Evolutionary conservation across 1,140 invertebrate species (phyloP).

Genomic region (Eriocheir sinensis): DNA sequence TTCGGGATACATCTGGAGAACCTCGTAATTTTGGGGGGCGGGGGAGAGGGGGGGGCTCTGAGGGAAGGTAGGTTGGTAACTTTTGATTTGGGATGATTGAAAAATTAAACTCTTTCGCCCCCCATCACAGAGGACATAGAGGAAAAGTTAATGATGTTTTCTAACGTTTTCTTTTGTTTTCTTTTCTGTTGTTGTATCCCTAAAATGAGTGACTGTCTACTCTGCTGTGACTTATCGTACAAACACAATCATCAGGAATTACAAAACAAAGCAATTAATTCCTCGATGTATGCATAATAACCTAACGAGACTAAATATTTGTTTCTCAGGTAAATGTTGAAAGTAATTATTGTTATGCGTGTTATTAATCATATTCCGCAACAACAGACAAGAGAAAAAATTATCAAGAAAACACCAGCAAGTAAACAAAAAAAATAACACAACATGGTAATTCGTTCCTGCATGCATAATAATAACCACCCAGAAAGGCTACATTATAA

Average conservation of each 20-base stretch:
- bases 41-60: conserved; percentile 17
- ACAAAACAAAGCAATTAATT: not conserved
- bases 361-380: not conserved
- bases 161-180: too few relatives aligned
- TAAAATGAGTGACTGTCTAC: not conserved
- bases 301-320: too few relatives aligned
- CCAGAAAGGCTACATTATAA: too few relatives aligned
- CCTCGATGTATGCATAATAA: too few relatives aligned
- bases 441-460: too few relatives aligned
- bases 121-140: not conserved
- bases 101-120: not conserved
- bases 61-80: not conserved
- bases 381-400: not conserved
- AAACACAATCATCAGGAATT: not conserved
- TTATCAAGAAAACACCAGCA: too few relatives aligned
- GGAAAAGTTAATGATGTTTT: not conserved
- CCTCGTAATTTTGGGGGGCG: not conserved
- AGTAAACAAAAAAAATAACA: too few relatives aligned
- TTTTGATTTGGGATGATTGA: not conserved
- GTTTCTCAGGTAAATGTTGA: too few relatives aligned
- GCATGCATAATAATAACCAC: too few relatives aligned
- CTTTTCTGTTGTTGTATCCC: too few relatives aligned
- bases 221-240: not conserved
- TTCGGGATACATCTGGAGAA: not conserved
- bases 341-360: too few relatives aligned